A percentile compares a stretch with the other conserved stretches of the same genome.
These are phyloP conservation scores for Bombus turneri DNA, from an alignment of 1,140 invertebrate genomes.

Conservation along the genomic window DNA sequence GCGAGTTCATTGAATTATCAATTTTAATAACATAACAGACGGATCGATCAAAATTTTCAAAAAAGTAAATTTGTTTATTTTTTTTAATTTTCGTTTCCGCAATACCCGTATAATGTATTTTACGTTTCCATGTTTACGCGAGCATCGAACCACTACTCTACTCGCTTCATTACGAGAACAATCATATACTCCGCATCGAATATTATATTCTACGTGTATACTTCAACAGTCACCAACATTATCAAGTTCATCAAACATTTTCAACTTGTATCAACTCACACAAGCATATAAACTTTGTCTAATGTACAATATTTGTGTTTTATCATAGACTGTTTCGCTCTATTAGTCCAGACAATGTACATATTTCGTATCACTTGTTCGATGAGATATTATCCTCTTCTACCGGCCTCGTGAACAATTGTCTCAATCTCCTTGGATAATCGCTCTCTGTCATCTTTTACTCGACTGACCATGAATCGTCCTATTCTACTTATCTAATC, in stretches of 20 bases:
- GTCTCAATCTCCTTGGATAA: background rate
- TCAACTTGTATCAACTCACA: background rate
- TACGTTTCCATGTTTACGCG: background rate
- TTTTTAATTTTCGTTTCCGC: background rate
- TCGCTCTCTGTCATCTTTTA: background rate
- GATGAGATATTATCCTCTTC: background rate
- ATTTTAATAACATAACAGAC: too few relatives aligned
- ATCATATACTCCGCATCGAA: background rate
- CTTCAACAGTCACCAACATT: background rate
- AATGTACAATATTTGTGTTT: background rate
- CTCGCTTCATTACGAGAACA: background rate
- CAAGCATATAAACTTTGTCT: background rate
- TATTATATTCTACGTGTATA: background rate
- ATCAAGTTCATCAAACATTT: background rate
- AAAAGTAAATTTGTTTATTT: background rate
- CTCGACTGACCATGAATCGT: background rate
- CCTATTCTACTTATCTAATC: constrained; percentile 5
- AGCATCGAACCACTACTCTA: background rate
- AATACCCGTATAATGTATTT: background rate
- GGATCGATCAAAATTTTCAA: too few relatives aligned
- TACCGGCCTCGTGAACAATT: background rate
- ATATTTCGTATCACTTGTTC: background rate
- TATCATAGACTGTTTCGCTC: too few relatives aligned
- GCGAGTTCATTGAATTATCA: background rate
- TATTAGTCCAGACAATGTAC: background rate